Percentiles rank a stretch among this genome's conserved stretches.
phyloP scores from a whole-genome alignment of 2,888 invertebrate species.

The Gerris lacustris region DNA sequence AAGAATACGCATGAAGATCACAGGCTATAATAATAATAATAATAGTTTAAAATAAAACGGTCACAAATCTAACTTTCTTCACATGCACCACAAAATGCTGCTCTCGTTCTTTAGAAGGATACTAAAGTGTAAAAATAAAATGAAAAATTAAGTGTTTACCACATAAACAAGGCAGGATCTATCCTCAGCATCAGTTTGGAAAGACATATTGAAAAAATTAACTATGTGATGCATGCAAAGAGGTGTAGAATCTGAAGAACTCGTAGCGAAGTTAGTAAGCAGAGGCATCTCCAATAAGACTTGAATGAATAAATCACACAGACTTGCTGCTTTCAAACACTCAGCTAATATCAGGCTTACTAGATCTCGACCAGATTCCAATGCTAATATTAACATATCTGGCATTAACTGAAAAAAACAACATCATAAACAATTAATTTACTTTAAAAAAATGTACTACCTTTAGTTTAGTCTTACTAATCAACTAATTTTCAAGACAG shows the following conservation, averaged over 20 bases:
- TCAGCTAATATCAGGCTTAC: neutral
- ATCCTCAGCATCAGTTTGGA: neutral
- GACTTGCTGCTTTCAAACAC: neutral
- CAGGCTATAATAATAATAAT: too few species aligned
- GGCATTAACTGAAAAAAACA: neutral
- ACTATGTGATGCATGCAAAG: neutral
- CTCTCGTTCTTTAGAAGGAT: too few species aligned
- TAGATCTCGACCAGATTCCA: neutral
- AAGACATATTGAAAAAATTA: neutral
- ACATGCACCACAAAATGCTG: too few species aligned
- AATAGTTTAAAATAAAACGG: too few species aligned
- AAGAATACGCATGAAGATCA: too few species aligned
- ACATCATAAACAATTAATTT: neutral
- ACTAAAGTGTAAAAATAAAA: neutral
- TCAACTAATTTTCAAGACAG: too few species aligned
- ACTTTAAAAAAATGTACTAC: too few species aligned
- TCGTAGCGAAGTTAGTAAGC: neutral
- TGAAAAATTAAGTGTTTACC: neutral
- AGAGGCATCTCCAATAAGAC: neutral
- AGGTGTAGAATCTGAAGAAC: neutral
- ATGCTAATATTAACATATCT: neutral
- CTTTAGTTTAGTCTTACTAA: too few species aligned
- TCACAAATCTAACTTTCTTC: too few species aligned
- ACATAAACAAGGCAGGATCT: neutral
- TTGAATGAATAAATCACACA: neutral